A percentile compares a stretch with the other conserved stretches of the same genome.
Conservation (phyloP, 2,113 vertebrate species). For the Hipposideros armiger region DNA sequence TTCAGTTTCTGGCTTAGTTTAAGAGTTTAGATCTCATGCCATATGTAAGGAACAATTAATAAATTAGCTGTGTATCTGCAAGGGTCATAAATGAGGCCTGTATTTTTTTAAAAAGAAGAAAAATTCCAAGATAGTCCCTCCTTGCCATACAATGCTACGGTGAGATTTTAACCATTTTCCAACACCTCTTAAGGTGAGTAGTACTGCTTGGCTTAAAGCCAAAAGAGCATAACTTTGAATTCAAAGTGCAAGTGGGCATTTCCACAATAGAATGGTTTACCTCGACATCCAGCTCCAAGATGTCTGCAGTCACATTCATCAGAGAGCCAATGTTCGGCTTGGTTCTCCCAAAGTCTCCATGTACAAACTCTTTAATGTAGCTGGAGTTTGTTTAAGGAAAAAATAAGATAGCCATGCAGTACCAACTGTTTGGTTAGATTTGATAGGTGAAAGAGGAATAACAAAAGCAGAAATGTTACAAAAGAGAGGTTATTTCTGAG, state of each 20-base stretch:
- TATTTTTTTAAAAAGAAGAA: not conserved
- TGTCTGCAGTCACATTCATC: conserved; percentile 93
- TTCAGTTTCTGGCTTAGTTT: conserved; percentile 25
- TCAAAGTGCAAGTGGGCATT: not conserved
- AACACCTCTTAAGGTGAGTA: not conserved
- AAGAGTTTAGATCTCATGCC: not conserved
- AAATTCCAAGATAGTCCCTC: not conserved
- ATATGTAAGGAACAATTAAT: conserved; percentile 29
- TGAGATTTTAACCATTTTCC: conserved; percentile 40
- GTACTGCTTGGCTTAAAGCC: not conserved
- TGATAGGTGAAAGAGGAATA: conserved; percentile 15
- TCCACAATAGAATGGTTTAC: conserved; percentile 84
- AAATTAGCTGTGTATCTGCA: conserved; percentile 15
- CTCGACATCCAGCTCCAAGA: conserved; percentile 98
- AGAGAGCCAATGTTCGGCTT: conserved; percentile 95
- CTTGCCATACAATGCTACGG: not conserved
- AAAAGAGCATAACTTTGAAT: conserved; percentile 33
- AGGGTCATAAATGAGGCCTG: not conserved
- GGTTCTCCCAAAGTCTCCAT: conserved; percentile 98
- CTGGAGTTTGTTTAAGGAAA: conserved; percentile 89
- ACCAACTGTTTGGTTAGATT: not conserved
- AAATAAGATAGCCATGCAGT: not conserved
- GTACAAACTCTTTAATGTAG: conserved; percentile 99
- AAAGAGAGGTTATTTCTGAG: not conserved
- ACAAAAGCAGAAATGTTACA: conserved; percentile 3